Evolutionary conservation across 2,797 vertebrate genomes (phyloP), one percentile per base, ranked within the genome.

Genomic region (Gephyroberyx darwinii): DNA sequence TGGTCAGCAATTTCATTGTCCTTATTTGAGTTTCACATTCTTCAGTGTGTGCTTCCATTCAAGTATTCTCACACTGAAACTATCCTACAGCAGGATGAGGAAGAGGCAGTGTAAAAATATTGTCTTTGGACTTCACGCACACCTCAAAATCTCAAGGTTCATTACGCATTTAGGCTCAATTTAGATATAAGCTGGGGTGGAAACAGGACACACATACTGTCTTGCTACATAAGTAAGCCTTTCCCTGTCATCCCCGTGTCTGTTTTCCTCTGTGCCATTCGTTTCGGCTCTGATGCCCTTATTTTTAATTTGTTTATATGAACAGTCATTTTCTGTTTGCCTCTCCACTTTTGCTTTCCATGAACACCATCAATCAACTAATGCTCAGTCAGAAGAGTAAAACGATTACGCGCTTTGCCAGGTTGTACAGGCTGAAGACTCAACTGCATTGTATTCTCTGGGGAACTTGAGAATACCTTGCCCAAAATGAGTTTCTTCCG

Each of bases 341-440:
- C n/a, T 50, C 65, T 47, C 43, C 61, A 26, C 22, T 43, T 53
- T 13, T 56, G 77, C 76, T 75, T 73, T 61, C 65, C 73, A 68
- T 81, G 71, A 89, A 71, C 65, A 57, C 65, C 19, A 77, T 80
- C 84, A 76, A 70, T 80, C 81, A 79, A 72, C 51, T 65, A 51
- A 71, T 76, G 65, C 81, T 81, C 82, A 84, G 78, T 79, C 26
- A 51, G 80, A 86, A 77, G 74, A 84, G 74, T 77, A 77, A 89
- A 88, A 89, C 84, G 90, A 93, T 93, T 88, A 91, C 87, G 90
- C 65, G 83, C 86, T 75, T 86, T 88, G 85, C 75, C 84, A 84
- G 63, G 20, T 91, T 89, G 84, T 82, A 89, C 78, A 84, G 71
- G 69, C 53, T 37, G 67, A 58, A 71, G 79, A 81, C 79, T 65